Evolutionary conservation across 2,888 invertebrate species (phyloP).

Genomic region (Ornithoptera priamus): DNA sequence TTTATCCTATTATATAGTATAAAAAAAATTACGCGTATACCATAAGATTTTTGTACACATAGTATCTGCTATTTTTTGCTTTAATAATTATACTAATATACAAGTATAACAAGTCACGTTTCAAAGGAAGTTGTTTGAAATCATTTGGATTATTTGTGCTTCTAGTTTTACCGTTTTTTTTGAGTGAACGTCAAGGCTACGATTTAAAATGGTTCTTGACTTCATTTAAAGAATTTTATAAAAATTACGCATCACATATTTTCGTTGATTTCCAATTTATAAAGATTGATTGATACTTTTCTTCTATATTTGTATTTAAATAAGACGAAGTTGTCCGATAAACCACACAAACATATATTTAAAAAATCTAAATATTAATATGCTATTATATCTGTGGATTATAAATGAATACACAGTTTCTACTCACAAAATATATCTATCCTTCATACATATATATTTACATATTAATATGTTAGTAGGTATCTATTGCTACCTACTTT

Average conservation of each 20-base stretch:
- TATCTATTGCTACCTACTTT: too few relatives aligned
- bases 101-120: constrained; percentile 17
- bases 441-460: background rate
- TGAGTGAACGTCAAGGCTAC: constrained; percentile 39
- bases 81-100: constrained; percentile 9
- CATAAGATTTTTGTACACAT: background rate
- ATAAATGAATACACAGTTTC: background rate
- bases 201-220: background rate
- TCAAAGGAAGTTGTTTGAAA: constrained; percentile 18
- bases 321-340: too few relatives aligned
- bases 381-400: background rate
- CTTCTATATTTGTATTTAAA: too few relatives aligned
- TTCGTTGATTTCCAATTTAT: background rate
- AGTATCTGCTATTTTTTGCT: background rate
- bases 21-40: background rate
- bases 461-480: background rate
- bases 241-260: background rate
- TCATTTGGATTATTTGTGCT: constrained; percentile 18
- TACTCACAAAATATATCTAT: background rate
- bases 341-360: too few relatives aligned
- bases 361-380: too few relatives aligned
- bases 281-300: too few relatives aligned
- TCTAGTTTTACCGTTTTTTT: constrained; percentile 27
- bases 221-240: background rate
- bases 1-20: too few relatives aligned